Conservation (phyloP, 2,797 vertebrate genomes). For the Semotilus atromaculatus region DNA sequence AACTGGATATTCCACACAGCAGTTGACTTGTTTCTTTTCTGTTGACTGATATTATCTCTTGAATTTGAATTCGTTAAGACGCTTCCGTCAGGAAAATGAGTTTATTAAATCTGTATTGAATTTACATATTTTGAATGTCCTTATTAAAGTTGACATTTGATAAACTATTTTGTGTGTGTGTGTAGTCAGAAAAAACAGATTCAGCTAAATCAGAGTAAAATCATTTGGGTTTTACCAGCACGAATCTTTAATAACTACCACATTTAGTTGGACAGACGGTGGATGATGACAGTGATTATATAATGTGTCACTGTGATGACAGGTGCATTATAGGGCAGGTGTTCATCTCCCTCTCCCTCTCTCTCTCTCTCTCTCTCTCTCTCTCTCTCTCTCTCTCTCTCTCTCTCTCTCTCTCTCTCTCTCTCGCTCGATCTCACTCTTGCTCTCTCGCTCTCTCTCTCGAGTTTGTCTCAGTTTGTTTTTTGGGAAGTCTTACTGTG, state of each 20-base stretch:
- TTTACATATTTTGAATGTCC: not conserved
- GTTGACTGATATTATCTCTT: slow-evolving; percentile 2
- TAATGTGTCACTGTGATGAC: slow-evolving; percentile 15
- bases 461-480: slow-evolving; percentile 47
- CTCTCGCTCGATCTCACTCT: not conserved
- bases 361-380: not conserved
- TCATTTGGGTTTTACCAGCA: not conserved
- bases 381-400: slow-evolving; percentile 6
- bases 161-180: not conserved
- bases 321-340: slow-evolving; percentile 22
- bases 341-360: slow-evolving; percentile 14
- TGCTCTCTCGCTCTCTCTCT: not conserved
- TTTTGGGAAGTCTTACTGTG: slow-evolving; percentile 62
- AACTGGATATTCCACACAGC: slow-evolving; percentile 63
- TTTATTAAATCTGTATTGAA: not conserved
- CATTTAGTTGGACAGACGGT: slow-evolving; percentile 8
- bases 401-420: not conserved
- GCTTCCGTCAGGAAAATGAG: not conserved
- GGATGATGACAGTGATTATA: slow-evolving; percentile 16
- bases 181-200: slow-evolving; percentile 2
- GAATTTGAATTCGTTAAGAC: not conserved
- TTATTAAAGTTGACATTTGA: not conserved
- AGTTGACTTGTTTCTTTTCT: slow-evolving; percentile 45
- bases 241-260: slow-evolving; percentile 1
- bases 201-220: not conserved